A percentile compares a stretch with the other conserved stretches of the same genome.
These are phyloP conservation scores for Aplocera efformata DNA, from an alignment of 2,888 invertebrate genomes.

Conservation along the genomic window DNA sequence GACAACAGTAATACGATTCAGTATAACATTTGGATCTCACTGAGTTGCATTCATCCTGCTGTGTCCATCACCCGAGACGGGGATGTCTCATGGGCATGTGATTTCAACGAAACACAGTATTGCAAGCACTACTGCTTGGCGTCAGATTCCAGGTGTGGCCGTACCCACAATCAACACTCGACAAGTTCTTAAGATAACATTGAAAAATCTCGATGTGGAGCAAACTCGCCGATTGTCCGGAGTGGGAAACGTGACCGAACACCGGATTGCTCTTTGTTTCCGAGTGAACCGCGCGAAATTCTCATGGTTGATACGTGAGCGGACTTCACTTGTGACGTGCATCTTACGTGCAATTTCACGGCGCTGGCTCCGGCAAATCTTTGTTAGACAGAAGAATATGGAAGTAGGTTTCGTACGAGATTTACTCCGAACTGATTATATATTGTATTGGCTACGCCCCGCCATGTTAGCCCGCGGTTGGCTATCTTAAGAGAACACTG, in stretches of 20 bases:
- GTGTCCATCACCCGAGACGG: too few relatives aligned
- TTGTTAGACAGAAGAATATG: constrained; percentile 1
- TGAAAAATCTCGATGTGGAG: constrained; percentile 26
- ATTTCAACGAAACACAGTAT: too few relatives aligned
- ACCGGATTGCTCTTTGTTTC: constrained; percentile 27
- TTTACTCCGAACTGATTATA: too few relatives aligned
- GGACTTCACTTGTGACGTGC: constrained; percentile 15
- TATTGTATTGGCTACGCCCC: too few relatives aligned
- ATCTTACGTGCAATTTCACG: constrained; percentile 21
- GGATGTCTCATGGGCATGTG: too few relatives aligned
- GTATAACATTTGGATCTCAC: too few relatives aligned
- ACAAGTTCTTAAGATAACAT: constrained; percentile 19
- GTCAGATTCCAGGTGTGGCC: too few relatives aligned
- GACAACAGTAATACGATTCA: too few relatives aligned
- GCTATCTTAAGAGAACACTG: too few relatives aligned
- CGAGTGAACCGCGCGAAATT: constrained; percentile 23
- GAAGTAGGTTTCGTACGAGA: neutral
- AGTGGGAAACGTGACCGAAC: constrained; percentile 20
- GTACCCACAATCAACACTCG: neutral
- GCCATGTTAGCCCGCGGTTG: too few relatives aligned
- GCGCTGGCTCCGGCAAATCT: constrained; percentile 8
- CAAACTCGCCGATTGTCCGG: constrained; percentile 28
- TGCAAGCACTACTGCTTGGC: too few relatives aligned
- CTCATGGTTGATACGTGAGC: constrained; percentile 26
- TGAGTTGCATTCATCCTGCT: too few relatives aligned